phyloP scores from a whole-genome alignment of 2,113 vertebrate genomes.

The Gavia stellata region DNA sequence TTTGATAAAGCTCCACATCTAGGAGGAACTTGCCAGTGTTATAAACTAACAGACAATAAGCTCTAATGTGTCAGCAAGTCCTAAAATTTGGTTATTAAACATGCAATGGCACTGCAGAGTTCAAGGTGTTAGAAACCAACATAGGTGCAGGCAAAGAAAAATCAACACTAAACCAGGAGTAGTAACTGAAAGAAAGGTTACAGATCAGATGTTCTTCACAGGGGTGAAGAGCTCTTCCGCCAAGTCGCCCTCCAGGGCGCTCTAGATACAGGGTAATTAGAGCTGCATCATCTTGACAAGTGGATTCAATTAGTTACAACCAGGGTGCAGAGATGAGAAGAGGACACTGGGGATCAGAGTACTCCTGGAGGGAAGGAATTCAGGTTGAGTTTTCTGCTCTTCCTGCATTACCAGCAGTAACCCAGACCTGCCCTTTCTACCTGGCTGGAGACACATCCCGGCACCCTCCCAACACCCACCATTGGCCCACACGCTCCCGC shows the following conservation, averaged over 20 bases:
- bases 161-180: neutral
- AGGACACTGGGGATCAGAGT: neutral
- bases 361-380: neutral
- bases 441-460: neutral
- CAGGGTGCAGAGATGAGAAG: neutral
- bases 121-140: neutral
- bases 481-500: accelerated
- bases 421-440: neutral
- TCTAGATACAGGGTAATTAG: neutral
- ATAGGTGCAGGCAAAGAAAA: neutral
- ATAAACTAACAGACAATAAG: slow-evolving; percentile 13
- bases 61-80: neutral
- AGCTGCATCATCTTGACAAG: neutral
- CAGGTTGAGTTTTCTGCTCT: neutral
- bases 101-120: neutral
- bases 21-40: neutral
- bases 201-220: accelerated
- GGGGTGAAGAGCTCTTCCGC: neutral
- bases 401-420: neutral
- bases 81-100: slow-evolving; percentile 19
- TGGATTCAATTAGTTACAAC: neutral
- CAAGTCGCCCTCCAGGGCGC: neutral
- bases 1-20: neutral
- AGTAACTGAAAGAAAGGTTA: neutral
- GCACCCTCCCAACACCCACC: neutral